Base-by-base conservation (phyloP, 2,797 vertebrate genomes). In the Clangula hyemalis region DNA sequence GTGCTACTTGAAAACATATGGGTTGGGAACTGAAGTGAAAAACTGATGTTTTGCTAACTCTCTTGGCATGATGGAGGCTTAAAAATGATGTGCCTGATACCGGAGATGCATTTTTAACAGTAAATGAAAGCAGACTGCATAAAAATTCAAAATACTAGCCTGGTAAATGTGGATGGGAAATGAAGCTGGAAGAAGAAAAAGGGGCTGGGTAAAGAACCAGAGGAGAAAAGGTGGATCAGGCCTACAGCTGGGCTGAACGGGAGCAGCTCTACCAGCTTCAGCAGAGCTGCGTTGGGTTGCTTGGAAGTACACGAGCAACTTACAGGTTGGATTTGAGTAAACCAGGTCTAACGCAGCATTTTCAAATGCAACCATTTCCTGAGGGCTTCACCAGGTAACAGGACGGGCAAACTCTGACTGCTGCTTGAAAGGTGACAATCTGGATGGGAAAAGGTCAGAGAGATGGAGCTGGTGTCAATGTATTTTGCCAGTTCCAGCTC, bases 1-100 rank as follows among this genome's bases (percentile, higher is more conserved):
- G 94, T 82, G 95, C 90, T 89, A 85, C 96, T 96, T 93, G 72
- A 97, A 97, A 97, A 95, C 96, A 97, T 95, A 97, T 96, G 96
- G 91, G 87, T 77, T 95, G 94, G 96, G 95, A 97, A 94, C 94
- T 85, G 91, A 95, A 96, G 93, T 90, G 94, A 96, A 96, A 96
- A 97, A 95, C 70, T 66, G 90, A 93, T 92, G 77, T 95, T 97
- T 96, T 95, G 90, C 94, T 93, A 96, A 95, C 62, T 81, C 89
- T 91, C 85, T 84, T 90, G 81, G 73, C 86, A 72, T 91, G 94
- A 95, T 69, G 74, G 87, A 94, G 60, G 71, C 72, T 90, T 94
- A 88, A 88, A 94, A 95, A 96, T 94, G 4, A 93, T 91, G 71
- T 65, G 86, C 49, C 87, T 87, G 62, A 75, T 93, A 78, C 76